Evolutionary conservation across 2,888 invertebrate genomes (phyloP), one percentile per base, ranked within the genome.

Genomic region (Microchrysa polita): DNA sequence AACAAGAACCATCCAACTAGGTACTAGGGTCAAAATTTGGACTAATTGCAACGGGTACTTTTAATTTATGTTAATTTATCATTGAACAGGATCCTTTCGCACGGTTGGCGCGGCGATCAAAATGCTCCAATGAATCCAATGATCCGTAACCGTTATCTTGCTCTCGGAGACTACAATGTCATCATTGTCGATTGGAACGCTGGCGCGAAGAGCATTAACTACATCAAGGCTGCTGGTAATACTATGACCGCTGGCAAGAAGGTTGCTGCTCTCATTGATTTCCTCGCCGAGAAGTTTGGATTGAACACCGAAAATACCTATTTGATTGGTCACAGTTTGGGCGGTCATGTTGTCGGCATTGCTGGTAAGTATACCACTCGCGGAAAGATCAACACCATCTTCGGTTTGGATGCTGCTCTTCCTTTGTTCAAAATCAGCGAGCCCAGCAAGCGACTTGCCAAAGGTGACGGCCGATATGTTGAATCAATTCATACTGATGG

Each of bases 281-380:
- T 80, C 72, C 80, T 89, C 83, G 79, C 87, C 81, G 0, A 85
- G 82, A 4, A 83, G 81, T 80, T 87, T 84, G 57, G 86, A 84
- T 14, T 86, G 83, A 42, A 82, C 81, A 59, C 86, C 85, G n/a
- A 87, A 82, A 12, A 82, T 81, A 77, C 89, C 82, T 81, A 86
- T 85, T 59, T 84, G 1, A 87, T 88, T 48, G 89, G 88, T 0
- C 87, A 89, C 77, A 89, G 89, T 77, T 83, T 89, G 72, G 89
- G 89, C 4, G 88, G 88, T 10, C 88, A 88, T 79, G 88, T 88
- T 5, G 86, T 87, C 63, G 88, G 89, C 1, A 86, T 87, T 75
- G 86, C 89, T 57, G 89, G 88, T 1, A 89, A 89, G 75, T 86
- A 86, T 77, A 86, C 86, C 1, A 85, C 83, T 74, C 80, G 84